Base-by-base conservation (phyloP, 2,888 invertebrate genomes). In the Noctua pronuba region DNA sequence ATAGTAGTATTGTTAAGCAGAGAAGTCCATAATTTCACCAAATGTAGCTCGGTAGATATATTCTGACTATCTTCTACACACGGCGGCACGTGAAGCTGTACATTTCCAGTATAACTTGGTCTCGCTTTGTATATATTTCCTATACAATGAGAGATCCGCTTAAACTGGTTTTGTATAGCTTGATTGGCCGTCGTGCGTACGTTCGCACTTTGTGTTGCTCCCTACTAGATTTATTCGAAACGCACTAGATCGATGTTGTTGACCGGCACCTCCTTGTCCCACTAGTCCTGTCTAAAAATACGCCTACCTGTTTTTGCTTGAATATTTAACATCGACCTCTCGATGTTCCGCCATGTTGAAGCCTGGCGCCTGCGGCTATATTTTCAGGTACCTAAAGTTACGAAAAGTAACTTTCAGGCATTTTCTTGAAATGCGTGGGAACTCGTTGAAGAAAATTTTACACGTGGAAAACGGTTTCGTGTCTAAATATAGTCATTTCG, bases 281-380 rank as follows among this genome's bases (percentile, higher is more conserved):
- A 80, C 65, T 80, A 76, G 65, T 77, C 68, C 72, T 69, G 55
- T 79, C 83, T 82, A 84, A 82, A 86, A 87, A 83, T 84, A 83
- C 75, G 64, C 66, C 73, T 81, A 71, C 82, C 86, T 87, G 82
- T 84, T 84, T 86, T 82, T 81, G 75, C 74, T 72, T 86, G 79
- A 86, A 86, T 88, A 83, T 83, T 89, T 83, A 86, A 75, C 74
- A 83, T 70, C 80, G 75, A 80, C 79, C 79, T 86, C 78, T 70
- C 78, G 64, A 75, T 67, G 70, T 83, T 83, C 55, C 67, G 73
- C 77, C 73, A 77, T 76, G 69, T 64, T 78, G 44, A 66, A 80
- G 52, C 70, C 70, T 62, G 60, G 69, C 79, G 88, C 82, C 79
- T 31, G 31, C 66, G 79, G 81, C 88, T 64, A 80, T 60, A 76